These are phyloP conservation scores for Eulemur coronatus DNA, from an alignment of 2,797 vertebrate genomes.

Conservation along the genomic window DNA sequence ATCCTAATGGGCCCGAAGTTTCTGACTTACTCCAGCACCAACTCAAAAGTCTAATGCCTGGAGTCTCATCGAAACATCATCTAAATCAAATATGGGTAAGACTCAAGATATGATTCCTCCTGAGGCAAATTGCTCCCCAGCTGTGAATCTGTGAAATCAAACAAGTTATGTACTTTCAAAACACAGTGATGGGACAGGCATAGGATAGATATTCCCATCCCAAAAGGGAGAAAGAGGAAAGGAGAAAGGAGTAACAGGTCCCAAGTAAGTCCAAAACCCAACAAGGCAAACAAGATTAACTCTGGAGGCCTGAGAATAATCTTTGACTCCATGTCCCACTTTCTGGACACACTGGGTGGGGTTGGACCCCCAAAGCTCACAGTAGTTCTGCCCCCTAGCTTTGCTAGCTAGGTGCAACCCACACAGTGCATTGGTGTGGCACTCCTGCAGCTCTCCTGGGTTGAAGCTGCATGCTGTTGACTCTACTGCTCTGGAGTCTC, in stretches of 20 bases:
- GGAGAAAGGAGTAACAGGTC: not conserved
- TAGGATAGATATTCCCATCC: not conserved
- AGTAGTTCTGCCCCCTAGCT: not conserved
- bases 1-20: not conserved
- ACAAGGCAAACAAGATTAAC: not conserved
- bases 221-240: not conserved
- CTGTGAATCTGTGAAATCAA: not conserved
- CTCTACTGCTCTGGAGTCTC: not conserved
- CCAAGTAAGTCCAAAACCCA: not conserved
- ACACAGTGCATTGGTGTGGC: not conserved
- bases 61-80: not conserved
- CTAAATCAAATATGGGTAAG: not conserved
- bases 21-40: not conserved
- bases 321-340: not conserved
- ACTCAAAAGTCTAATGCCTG: not conserved
- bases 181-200: not conserved
- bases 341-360: not conserved
- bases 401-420: not conserved
- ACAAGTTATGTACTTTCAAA: not conserved
- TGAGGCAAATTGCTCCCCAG: not conserved
- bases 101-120: not conserved
- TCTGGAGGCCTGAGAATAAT: not conserved
- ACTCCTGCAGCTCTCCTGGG: not conserved
- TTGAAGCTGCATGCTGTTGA: not conserved
- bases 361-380: not conserved